Percentiles rank a stretch among this genome's conserved stretches.
Evolutionary conservation across 2,888 invertebrate species (phyloP).

Genomic region (Hydraecia micacea): DNA sequence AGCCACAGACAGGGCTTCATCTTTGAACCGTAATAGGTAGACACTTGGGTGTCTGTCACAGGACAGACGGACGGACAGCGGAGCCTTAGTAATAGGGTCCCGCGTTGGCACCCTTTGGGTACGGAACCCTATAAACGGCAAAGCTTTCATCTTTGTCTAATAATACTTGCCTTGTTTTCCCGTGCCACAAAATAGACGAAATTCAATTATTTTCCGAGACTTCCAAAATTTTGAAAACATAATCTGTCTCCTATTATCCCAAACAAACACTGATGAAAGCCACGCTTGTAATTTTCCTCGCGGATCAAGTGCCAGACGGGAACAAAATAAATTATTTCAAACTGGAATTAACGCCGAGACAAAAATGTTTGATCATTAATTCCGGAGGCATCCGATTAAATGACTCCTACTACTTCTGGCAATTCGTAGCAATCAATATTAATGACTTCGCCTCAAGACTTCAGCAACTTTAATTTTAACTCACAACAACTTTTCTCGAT

Average conservation of each 20-base stretch:
- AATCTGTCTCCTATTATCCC: constrained; percentile 17
- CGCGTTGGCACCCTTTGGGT: no score
- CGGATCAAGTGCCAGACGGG: constrained; percentile 21
- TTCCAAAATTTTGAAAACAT: constrained; percentile 1
- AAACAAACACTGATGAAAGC: constrained; percentile 23
- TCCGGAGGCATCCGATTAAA: constrained; percentile 29
- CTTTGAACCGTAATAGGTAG: no score
- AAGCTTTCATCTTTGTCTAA: not conserved
- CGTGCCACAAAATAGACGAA: not conserved
- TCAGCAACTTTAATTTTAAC: constrained; percentile 2
- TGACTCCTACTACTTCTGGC: constrained; percentile 36
- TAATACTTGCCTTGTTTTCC: not conserved
- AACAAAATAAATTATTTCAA: constrained; percentile 42
- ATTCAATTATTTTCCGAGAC: constrained; percentile 10
- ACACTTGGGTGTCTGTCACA: no score
- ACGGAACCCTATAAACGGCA: not conserved
- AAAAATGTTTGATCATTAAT: constrained; percentile 49
- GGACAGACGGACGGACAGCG: no score
- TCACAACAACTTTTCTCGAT: not conserved
- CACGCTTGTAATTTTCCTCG: constrained; percentile 23
- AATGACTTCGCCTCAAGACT: constrained; percentile 24
- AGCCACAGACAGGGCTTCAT: no score
- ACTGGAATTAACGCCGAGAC: constrained; percentile 31
- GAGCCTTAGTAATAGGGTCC: no score
- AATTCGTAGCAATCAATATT: constrained; percentile 36